Conservation (phyloP, 2,113 vertebrate species). For the Acrocephalus kingi region DNA sequence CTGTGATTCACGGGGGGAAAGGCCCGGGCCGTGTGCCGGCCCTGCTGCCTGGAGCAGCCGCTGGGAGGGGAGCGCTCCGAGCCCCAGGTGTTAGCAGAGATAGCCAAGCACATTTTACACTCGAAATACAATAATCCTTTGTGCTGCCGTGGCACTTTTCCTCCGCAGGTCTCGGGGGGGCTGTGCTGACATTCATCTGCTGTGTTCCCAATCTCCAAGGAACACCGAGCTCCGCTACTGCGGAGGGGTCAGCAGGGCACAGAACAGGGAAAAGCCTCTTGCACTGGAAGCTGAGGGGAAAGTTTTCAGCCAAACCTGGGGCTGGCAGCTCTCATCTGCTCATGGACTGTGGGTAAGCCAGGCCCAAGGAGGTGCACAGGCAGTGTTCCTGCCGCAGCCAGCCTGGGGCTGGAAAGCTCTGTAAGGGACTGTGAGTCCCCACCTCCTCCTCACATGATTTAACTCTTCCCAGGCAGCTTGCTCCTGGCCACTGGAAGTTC, state of each 20-base stretch:
- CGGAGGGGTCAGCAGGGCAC: neutral
- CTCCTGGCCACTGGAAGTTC: neutral
- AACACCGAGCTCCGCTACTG: neutral
- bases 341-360: fast-evolving
- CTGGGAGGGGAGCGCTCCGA: neutral
- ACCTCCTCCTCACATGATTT: neutral
- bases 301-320: neutral
- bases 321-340: neutral
- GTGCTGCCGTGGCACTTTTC: neutral
- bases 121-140: neutral
- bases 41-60: neutral
- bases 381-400: neutral
- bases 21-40: fast-evolving
- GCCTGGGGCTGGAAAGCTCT: neutral
- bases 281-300: neutral
- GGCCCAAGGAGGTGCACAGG: neutral
- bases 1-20: neutral
- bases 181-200: neutral
- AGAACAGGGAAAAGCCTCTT: neutral
- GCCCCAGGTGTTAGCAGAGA: neutral
- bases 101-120: neutral
- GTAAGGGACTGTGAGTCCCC: neutral
- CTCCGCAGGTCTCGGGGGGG: neutral
- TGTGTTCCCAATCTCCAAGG: neutral
- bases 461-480: neutral